These are phyloP conservation scores for Drosophila sturtevanti DNA, from an alignment of 1,140 invertebrate species.

Conservation along the genomic window DNA sequence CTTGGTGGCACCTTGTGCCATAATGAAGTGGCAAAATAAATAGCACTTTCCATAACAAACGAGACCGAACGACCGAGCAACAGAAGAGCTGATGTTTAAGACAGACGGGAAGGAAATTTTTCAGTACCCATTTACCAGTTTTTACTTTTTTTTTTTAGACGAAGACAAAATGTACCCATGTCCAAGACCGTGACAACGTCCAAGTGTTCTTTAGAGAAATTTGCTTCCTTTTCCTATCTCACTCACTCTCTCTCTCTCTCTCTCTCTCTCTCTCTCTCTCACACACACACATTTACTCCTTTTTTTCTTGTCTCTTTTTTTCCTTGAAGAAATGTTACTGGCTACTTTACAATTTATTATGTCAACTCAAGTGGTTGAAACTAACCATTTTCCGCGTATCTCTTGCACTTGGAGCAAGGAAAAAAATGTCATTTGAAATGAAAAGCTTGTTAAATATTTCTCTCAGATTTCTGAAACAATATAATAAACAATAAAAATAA, in stretches of 20 bases:
- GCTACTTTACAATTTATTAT: slow-evolving; percentile 62
- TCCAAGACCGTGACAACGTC: slow-evolving; percentile 7
- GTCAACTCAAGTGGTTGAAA: not conserved
- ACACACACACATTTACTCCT: too few relatives aligned
- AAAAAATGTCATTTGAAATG: not conserved
- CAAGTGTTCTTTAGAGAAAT: slow-evolving; percentile 14
- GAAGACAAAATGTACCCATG: not conserved
- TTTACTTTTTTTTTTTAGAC: too few relatives aligned
- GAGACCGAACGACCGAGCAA: not conserved
- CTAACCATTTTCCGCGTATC: slow-evolving; percentile 1
- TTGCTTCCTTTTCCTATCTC: not conserved
- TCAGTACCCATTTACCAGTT: not conserved
- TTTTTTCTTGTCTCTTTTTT: not conserved
- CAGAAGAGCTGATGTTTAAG: not conserved
- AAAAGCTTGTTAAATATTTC: not conserved
- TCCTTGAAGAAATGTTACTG: slow-evolving; percentile 57
- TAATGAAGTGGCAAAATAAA: slow-evolving; percentile 77
- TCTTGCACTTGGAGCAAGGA: not conserved
- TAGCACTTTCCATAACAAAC: slow-evolving; percentile 36
- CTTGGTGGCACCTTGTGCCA: slow-evolving; percentile 48
- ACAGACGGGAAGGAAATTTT: not conserved
- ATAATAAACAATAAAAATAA: too few relatives aligned
- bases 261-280: not conserved
- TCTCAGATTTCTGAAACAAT: not conserved
- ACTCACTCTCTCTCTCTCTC: not conserved